Conservation (phyloP, 2,113 vertebrate species). For the Arizona elegans region DNA sequence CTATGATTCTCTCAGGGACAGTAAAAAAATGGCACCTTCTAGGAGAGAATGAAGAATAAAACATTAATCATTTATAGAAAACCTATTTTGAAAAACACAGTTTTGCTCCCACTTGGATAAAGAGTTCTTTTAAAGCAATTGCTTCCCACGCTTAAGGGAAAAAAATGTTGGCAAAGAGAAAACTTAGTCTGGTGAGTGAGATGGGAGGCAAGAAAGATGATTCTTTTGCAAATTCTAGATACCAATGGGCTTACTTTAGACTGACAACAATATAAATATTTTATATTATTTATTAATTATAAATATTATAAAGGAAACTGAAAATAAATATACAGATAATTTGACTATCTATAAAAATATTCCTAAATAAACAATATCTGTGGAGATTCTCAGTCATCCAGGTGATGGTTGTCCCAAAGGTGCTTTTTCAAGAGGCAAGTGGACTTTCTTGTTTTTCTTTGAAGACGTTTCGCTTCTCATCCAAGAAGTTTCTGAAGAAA, state of each 20-base stretch:
- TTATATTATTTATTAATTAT: slow-evolving; percentile 12
- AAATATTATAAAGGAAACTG: slow-evolving; percentile 18
- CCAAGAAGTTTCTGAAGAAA: too few species aligned
- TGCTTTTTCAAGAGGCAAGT: too few species aligned
- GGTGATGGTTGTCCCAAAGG: too few species aligned
- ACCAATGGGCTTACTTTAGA: not conserved
- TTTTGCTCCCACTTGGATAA: slow-evolving; percentile 17
- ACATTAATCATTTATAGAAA: slow-evolving; percentile 34
- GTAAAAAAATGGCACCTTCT: not conserved
- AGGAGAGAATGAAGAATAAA: slow-evolving; percentile 50
- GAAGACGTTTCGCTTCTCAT: too few species aligned
- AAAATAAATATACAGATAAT: slow-evolving; percentile 50
- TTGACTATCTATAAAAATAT: not conserved
- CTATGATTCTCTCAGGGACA: slow-evolving; percentile 4
- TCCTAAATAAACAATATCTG: not conserved
- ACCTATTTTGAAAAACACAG: slow-evolving; percentile 40
- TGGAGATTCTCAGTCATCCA: too few species aligned
- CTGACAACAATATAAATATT: not conserved
- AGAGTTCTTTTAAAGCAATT: not conserved
- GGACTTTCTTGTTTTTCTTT: too few species aligned
- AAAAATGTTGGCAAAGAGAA: not conserved
- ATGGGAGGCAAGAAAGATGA: not conserved
- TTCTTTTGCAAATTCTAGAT: not conserved
- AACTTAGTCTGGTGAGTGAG: not conserved
- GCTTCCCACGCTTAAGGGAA: not conserved